Evolutionary conservation across 37 sponge, comb jelly and placozoan genomes (phyloP).

Genomic region (Eunapius fragilis): DNA sequence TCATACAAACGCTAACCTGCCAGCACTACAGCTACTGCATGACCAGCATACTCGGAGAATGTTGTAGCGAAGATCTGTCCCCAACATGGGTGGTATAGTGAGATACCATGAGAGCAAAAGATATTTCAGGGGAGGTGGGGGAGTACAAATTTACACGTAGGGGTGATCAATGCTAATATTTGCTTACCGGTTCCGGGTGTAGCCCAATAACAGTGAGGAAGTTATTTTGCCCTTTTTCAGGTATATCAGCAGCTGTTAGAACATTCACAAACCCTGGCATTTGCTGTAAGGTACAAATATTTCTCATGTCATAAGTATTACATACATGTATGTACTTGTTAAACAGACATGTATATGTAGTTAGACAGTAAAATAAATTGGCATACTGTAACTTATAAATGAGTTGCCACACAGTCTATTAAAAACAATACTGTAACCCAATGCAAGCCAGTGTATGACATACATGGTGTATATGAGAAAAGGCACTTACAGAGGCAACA

Average conservation of each 20-base stretch:
- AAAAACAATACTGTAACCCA: background rate
- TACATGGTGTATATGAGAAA: background rate
- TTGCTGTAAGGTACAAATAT: slow-evolving; percentile 33
- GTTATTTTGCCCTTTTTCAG: slow-evolving; percentile 45
- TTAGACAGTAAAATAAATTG: too few relatives aligned
- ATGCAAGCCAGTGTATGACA: background rate
- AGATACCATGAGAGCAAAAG: too few relatives aligned
- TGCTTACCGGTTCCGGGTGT: slow-evolving; percentile 6
- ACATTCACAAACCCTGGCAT: slow-evolving; percentile 75
- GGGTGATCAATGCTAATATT: too few relatives aligned
- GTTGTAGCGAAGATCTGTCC: slow-evolving; percentile 67
- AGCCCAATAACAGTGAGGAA: background rate
- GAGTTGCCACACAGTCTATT: too few relatives aligned
- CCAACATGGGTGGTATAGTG: too few relatives aligned
- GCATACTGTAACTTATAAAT: too few relatives aligned
- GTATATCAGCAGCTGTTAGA: slow-evolving; percentile 71
- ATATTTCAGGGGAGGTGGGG: too few relatives aligned
- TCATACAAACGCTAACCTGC: slow-evolving; percentile 47
- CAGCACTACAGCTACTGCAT: slow-evolving; percentile 73
- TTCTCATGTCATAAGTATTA: background rate
- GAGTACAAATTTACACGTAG: too few relatives aligned
- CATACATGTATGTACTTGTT: background rate
- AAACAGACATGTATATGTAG: background rate
- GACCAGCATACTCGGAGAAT: slow-evolving; percentile 70
- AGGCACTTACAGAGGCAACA: slow-evolving; percentile 28